Evolutionary conservation across 1,140 invertebrate genomes (phyloP), one percentile per base, ranked within the genome.

Genomic region (Danaus melanippus): DNA sequence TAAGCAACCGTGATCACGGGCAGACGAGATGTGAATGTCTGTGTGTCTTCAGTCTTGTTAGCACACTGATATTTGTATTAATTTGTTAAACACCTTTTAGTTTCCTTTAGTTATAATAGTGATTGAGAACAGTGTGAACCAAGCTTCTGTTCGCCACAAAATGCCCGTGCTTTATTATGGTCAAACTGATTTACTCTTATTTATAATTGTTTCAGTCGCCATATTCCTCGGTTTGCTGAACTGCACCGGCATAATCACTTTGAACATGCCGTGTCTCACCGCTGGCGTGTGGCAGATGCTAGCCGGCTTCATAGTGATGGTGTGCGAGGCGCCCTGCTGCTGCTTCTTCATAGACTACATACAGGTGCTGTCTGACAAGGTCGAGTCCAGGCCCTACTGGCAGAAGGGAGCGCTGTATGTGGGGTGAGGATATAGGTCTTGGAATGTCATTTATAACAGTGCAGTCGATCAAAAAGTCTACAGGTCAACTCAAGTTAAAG

Each of bases 281-380:
- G 91, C 92, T 46, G 96, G 96, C 50, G 91, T 98, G 56, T 92
- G 94, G 88, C 95, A 97, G 90, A 94, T 98, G 92, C 65, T 97
- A 46, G 91, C 93, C 50, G 96, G 96, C 45, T 96, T 97, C 87
- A 69, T 95, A 53, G 91, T 96, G 46, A 89, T 97, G 61, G 90
- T 93, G 6, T 90, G 97, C 68, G 97, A 99, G 87, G 96, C 96
- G 9, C 97, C 97, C 0, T 98, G 95, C 79, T 98, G 96, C 87
- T 98, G 96, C 85, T 90, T 96, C 79, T 98, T 97, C 86, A 91
- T 98, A 62, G 96, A 98, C 76, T 94, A 96, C 88, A 95, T 97
- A 55, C 93, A 96, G 83, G 90, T 89, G 53, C 87, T 97, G 17
- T 93, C 94, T 46, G 91, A 92, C 67, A 93, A 90, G 81, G 91